phyloP scores from a whole-genome alignment of 2,797 vertebrate species.

The Halcyon leucocephala region DNA sequence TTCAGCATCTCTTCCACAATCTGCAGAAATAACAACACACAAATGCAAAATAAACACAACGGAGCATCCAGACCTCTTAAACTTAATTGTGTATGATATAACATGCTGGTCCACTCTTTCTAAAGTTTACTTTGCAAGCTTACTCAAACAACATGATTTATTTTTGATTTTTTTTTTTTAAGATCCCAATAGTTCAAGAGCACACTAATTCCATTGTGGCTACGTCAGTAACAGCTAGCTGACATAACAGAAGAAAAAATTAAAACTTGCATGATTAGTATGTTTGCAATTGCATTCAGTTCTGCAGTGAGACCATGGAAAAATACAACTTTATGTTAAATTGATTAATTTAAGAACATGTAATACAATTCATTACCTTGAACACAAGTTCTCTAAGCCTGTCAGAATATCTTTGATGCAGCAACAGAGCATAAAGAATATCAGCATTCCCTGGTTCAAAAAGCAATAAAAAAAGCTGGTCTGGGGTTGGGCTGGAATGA shows the following conservation, averaged over 20 bases:
- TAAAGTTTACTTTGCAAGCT: neutral
- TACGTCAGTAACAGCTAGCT: neutral
- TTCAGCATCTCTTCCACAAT: slow-evolving; percentile 94
- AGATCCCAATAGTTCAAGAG: neutral
- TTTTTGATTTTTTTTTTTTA: neutral
- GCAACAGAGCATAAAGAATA: slow-evolving; percentile 91
- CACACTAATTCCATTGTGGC: neutral
- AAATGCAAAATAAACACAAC: neutral
- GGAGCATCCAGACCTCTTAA: neutral
- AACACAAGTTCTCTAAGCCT: slow-evolving; percentile 91
- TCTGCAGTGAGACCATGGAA: neutral
- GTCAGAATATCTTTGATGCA: slow-evolving; percentile 93
- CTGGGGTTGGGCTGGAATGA: slow-evolving; percentile 86
- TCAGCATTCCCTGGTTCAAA: slow-evolving; percentile 94
- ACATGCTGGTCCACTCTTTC: neutral
- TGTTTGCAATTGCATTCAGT: neutral
- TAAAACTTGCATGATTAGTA: neutral
- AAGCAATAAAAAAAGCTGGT: slow-evolving; percentile 93
- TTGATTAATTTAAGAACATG: neutral
- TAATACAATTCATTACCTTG: slow-evolving; percentile 83
- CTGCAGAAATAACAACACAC: slow-evolving; percentile 68
- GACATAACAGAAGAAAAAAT: neutral
- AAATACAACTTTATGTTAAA: neutral
- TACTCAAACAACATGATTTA: neutral
- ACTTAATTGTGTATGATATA: neutral